Base-by-base conservation (phyloP, 2,113 vertebrate genomes). In the Raja brachyura region DNA sequence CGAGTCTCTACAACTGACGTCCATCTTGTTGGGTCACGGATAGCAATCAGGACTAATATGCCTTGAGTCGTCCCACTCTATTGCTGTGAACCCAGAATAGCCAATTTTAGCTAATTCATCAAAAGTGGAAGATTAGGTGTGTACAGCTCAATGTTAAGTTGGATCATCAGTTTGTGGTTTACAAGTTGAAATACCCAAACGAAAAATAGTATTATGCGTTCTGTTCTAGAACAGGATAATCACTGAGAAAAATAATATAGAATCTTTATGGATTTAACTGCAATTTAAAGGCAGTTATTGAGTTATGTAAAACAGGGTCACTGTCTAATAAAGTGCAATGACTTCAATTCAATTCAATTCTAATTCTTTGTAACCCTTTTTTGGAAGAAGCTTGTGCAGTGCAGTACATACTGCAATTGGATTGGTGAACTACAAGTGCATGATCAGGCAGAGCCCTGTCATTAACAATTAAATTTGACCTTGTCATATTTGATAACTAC, bases 391-490 rank as follows among this genome's bases (percentile, higher is more conserved):
- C 83, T 73, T 92, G 31, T 20, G 10, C 90, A 74, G 3, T 68
- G 31, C 20, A 73, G 90, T 31, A 48, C 39, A 74, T 73, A 39
- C 22, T 74, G 39, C 39, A 73, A 39, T 54, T 73, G 39, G 22
- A 92, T 74, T 92, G 10, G 70, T 92, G 68, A 73, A 93, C 95
- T 94, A 86, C 81, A 94, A 94, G 93, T 93, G 93, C 74, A 94
- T 5, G 93, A 95, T 93, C 93, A 95, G 76, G 74, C 93, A 96
- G 95, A 94, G 74, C 33, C 94, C 93, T 95, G 93, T 94, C 95
- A 95, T 94, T 95, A 94, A 95, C 95, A 96, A 93, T 88, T 94
- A 95, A 96, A 96, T 94, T 94, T 95, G 94, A 96, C 94, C 94
- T 96, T 96, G 93, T 78, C 76, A 95, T 95, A 95, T 96, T 94